Percentiles rank a stretch among this genome's conserved stretches.
Evolutionary conservation across 2,113 vertebrate species (phyloP).

Genomic region (Narcine bancroftii): DNA sequence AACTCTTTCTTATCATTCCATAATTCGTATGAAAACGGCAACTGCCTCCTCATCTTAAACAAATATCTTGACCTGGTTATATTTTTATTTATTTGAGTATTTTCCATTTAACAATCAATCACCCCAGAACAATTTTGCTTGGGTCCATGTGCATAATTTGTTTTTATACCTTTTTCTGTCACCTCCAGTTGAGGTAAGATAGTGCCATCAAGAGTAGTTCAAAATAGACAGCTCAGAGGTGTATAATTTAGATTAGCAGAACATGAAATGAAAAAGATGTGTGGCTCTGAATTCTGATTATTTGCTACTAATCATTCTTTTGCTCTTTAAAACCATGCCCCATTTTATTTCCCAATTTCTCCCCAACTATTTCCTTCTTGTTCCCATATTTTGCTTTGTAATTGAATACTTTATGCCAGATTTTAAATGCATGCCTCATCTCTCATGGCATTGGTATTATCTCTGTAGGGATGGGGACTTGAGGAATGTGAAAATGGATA

Average conservation of each 20-base stretch:
- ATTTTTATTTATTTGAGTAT: not conserved
- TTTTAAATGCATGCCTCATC: not conserved
- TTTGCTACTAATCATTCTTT: not conserved
- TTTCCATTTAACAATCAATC: not conserved
- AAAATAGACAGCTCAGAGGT: not conserved
- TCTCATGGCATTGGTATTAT: not conserved
- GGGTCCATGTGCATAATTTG: not conserved
- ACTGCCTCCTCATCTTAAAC: not conserved
- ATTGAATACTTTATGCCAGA: not conserved
- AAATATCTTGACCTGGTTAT: not conserved
- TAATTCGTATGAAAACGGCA: not conserved
- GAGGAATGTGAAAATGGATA: not conserved
- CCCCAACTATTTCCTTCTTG: not conserved
- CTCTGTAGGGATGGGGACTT: no score
- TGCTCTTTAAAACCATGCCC: not conserved
- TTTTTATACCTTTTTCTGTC: not conserved
- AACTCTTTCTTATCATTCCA: not conserved
- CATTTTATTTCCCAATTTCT: not conserved
- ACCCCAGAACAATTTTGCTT: not conserved
- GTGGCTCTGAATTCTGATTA: not conserved
- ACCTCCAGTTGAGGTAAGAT: not conserved
- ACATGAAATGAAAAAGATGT: not conserved
- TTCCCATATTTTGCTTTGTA: not conserved
- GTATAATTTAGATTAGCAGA: not conserved
- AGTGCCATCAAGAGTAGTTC: not conserved